Base-by-base conservation (phyloP, 2,888 invertebrate species). In the Clitarchus hookeri region DNA sequence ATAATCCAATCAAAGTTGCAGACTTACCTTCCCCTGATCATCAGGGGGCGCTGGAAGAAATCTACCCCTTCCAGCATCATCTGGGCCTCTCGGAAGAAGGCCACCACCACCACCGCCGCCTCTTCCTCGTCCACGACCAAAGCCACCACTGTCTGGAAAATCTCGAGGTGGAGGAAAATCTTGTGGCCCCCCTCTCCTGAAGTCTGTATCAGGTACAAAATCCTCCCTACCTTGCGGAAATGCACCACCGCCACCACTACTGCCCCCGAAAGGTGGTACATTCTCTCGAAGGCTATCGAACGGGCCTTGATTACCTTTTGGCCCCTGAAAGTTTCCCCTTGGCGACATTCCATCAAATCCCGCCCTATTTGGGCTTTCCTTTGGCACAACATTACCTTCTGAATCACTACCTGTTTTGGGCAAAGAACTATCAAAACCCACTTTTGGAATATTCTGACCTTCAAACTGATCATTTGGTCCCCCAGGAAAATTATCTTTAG, bases 161-260 rank as follows among this genome's bases (percentile, higher is more conserved):
- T 86, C 86, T 78, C 84, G 36, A 25, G 85, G 84, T 16, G 85
- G 85, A 25, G 87, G 54, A 84, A 85, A 86, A 44, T 86, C 86
- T 36, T 84, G 84, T 27, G 84, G 82, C 65, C 82, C 85, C 65
- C 86, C 84, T n/a, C 77, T 84, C 36, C 86, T 77, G 77, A 83
- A 84, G 6, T 84, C 86, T 27, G 77, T 36, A 0, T 86, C 86
- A 8, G 12, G 1, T 16, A 6, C 26, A 19, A 26, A 54, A 19
- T 54, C 84, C 44, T 26, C 53, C 44, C 84, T 54, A 44, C 36
- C 82, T 53, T 79, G 44, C 26, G 44, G 44, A 84, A 79, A 84
- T 13, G 84, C 86, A 85, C 86, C 23, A 80, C 85, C 26, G 87
- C 12, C 88, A 85, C 44, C 54, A 3, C 84, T 25, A 54, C 23